Evolutionary conservation across 2,888 invertebrate genomes (phyloP), one percentile per base, ranked within the genome.

Genomic region (Ormyrus thymus): DNA sequence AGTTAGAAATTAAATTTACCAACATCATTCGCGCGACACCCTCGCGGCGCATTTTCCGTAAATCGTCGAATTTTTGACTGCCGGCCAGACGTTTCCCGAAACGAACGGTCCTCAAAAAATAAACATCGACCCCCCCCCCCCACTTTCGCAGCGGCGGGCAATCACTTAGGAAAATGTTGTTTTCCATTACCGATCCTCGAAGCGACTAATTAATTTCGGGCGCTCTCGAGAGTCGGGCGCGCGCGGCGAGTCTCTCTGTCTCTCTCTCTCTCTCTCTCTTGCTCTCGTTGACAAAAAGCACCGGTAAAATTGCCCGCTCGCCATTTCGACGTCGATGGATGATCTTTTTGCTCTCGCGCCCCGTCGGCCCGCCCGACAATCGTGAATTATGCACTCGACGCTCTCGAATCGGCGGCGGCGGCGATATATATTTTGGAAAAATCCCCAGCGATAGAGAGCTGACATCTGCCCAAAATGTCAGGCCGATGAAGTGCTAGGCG

Each of bases 401-500:
- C 58, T 46, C n/a, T 48, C 29, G 6, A 46, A 6, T 62, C 10
- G 29, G 3, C 29, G 29, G 29, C 10, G 11, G 11, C 46, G 8
- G 45, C 2, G 7, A 46, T 62, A 48, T 62, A 29, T 48, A 58
- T 58, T 73, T 53, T 64, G 56, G 46, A 79, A 79, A 76, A 79
- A 79, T 66, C 66, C 66, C 29, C 50, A 45, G 10, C 53, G 64
- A 53, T 66, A 15, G 13, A 15, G 55, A 15, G n/a, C 56, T 78
- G 73, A 78, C 66, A 51, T 58, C 45, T 51, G 66, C 72, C 72
- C 46, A 53, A 58, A 69, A 62, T 58, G 78, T 78, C 78, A 78
- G 68, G 9, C n/a, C 59, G 73, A 74, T 78, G 78, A 66, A 78
- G 73, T 78, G 73, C 66, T 58, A 69, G 71, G 74, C 55, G 62